Conservation (phyloP, 2,888 invertebrate genomes). For the Drosophila gaucha region DNA sequence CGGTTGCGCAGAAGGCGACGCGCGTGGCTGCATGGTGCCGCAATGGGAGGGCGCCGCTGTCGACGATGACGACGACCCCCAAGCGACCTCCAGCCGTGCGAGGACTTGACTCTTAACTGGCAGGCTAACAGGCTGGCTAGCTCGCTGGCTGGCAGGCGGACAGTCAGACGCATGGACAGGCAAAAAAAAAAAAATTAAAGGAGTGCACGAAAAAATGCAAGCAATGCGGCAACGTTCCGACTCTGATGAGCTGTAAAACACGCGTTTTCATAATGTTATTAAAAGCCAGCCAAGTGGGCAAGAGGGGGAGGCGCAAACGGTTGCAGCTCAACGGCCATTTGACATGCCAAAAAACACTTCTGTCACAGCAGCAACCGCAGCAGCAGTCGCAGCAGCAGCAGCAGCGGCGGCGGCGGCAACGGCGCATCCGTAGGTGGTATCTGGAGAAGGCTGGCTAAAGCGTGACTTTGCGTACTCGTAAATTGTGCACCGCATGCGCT, state of each 20-base stretch:
- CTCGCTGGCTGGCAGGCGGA: conserved; percentile 4
- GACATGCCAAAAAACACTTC: conserved; percentile 80
- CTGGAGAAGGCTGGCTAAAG: conserved; percentile 30
- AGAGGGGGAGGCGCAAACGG: conserved; percentile 13
- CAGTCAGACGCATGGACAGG: conserved; percentile 6
- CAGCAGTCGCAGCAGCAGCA: conserved; percentile 11
- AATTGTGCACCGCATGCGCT: conserved; percentile 67
- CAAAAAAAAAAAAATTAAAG: conserved; percentile 25
- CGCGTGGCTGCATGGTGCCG: conserved; percentile 83
- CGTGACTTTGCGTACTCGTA: conserved; percentile 52
- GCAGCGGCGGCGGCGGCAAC: conserved; percentile 9
- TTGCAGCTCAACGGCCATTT: conserved; percentile 69
- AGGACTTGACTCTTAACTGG: conserved; percentile 72
- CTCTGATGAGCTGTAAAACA: conserved; percentile 79
- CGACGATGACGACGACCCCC: conserved; percentile 65
- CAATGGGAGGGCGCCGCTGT: conserved; percentile 83
- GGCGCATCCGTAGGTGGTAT: conserved; percentile 48
- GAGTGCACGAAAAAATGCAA: conserved; percentile 62
- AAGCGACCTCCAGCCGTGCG: conserved; percentile 75
- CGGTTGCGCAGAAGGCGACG: conserved; percentile 78
- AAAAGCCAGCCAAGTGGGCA: conserved; percentile 40
- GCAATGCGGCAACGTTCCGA: conserved; percentile 45
- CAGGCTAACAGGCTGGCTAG: conserved; percentile 26
- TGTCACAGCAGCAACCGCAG: conserved; percentile 67
- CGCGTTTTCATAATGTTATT: conserved; percentile 79